Conservation (phyloP, 1,140 invertebrate species). For the Hyposmocoma kahamanoa region DNA sequence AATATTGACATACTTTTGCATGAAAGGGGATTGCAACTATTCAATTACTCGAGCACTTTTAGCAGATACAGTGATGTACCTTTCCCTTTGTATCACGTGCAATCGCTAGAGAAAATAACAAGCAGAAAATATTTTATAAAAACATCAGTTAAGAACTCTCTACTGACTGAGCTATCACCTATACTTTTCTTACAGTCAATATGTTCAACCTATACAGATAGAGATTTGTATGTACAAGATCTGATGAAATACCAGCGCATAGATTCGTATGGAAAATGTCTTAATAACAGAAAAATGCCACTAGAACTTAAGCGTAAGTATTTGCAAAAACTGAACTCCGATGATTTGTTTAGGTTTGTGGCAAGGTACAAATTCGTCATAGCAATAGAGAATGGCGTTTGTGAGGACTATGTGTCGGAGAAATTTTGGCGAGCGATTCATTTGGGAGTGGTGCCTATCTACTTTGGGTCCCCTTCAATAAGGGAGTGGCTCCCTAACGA, state of each 20-base stretch:
- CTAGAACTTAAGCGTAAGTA: no score
- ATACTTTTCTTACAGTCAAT: slow-evolving; percentile 87
- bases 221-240: slow-evolving; percentile 83
- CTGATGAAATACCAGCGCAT: slow-evolving; percentile 83
- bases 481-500: slow-evolving; percentile 79
- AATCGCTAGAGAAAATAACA: slow-evolving; percentile 75
- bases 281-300: slow-evolving; percentile 83
- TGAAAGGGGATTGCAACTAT: slow-evolving; percentile 76
- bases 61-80: slow-evolving; percentile 84
- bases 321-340: no score
- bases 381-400: slow-evolving; percentile 90
- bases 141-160: slow-evolving; percentile 74
- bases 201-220: slow-evolving; percentile 84
- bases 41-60: slow-evolving; percentile 88
- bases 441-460: slow-evolving; percentile 86
- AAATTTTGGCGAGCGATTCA: slow-evolving; percentile 91
- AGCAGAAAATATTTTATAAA: slow-evolving; percentile 74
- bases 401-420: slow-evolving; percentile 93
- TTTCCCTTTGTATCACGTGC: slow-evolving; percentile 82
- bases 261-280: slow-evolving; percentile 83
- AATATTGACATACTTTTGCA: slow-evolving; percentile 83
- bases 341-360: slow-evolving; percentile 80
- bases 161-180: slow-evolving; percentile 75
- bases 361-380: slow-evolving; percentile 89
- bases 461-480: slow-evolving; percentile 83